Evolutionary conservation across 2,888 invertebrate species (phyloP).

Genomic region (Arrhopalites spinosus): DNA sequence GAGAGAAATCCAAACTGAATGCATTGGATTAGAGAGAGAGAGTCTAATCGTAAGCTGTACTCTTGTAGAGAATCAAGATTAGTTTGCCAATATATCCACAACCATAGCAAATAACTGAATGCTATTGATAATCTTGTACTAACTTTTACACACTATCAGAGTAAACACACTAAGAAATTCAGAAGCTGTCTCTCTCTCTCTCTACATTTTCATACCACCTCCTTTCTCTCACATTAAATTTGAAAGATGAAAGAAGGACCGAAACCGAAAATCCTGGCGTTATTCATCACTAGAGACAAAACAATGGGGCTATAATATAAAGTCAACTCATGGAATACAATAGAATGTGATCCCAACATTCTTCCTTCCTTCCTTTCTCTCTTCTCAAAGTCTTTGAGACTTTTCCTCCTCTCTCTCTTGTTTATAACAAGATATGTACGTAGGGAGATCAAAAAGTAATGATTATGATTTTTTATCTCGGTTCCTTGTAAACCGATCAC

Average conservation of each 20-base stretch:
- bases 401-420: too few species aligned
- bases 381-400: neutral
- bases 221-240: neutral
- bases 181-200: neutral
- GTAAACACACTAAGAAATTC: neutral
- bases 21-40: neutral
- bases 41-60: neutral
- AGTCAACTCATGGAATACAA: neutral
- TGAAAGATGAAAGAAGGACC: constrained; percentile 1
- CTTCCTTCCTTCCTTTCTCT: neutral
- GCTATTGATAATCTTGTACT: too few species aligned
- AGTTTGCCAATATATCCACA: neutral
- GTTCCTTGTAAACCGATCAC: too few species aligned
- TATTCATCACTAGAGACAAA: constrained; percentile 33
- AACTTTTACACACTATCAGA: too few species aligned
- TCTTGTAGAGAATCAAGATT: neutral
- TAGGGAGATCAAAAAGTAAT: too few species aligned
- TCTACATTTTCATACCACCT: neutral
- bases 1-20: neutral
- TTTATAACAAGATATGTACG: too few species aligned
- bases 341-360: neutral
- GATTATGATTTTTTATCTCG: too few species aligned
- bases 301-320: constrained; percentile 23
- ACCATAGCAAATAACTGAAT: too few species aligned
- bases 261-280: neutral